Evolutionary conservation across 2,888 invertebrate genomes (phyloP).

Genomic region (Callinectes sapidus): DNA sequence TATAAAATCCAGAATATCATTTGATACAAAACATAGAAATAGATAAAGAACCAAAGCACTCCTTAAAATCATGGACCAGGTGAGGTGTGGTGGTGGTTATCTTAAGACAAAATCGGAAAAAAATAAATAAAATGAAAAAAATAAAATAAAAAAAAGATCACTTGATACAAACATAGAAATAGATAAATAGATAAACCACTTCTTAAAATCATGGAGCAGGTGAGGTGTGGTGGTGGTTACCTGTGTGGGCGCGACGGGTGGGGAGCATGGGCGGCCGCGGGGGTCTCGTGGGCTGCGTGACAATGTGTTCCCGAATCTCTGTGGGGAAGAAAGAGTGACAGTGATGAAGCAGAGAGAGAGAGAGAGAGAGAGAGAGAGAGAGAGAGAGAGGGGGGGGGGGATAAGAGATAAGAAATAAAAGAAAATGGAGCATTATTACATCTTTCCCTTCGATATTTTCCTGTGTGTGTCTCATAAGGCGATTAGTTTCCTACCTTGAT

Average conservation of each 20-base stretch:
- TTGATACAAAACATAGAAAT: no score
- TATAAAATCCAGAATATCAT: no score
- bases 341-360: background rate
- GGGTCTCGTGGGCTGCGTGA: constrained; percentile 27
- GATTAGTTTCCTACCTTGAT: background rate
- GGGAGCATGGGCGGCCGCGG: background rate
- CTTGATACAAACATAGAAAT: no score
- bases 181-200: no score
- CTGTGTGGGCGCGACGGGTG: background rate
- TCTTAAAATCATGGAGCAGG: no score
- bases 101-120: no score
- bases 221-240: constrained; percentile 13
- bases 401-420: background rate
- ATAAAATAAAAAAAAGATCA: no score
- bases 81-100: no score
- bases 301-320: constrained; percentile 44
- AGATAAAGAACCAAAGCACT: no score
- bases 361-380: background rate
- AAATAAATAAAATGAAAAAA: no score
- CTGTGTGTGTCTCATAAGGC: background rate
- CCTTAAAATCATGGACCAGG: no score
- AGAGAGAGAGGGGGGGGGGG: background rate
- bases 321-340: background rate
- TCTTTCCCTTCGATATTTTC: background rate
- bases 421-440: background rate